Evolutionary conservation across 1,140 invertebrate species (phyloP).

Genomic region (Megalonaias nervosa): DNA sequence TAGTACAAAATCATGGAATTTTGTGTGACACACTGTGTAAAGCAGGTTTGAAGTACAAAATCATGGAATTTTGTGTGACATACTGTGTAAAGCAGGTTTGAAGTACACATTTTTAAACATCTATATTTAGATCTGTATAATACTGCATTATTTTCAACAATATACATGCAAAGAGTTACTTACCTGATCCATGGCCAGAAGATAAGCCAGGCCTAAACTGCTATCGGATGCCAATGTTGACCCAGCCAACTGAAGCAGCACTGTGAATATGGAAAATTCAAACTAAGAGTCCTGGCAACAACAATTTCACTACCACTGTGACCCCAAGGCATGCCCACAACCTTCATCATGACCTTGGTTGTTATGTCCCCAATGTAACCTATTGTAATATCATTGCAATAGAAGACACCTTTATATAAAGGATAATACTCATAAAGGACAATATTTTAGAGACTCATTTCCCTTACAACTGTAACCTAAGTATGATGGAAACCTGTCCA

Average conservation of each 20-base stretch:
- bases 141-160: not conserved
- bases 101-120: not conserved
- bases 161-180: not conserved
- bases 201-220: constrained; percentile 65
- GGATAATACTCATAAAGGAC: too few species aligned
- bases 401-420: too few species aligned
- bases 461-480: too few species aligned
- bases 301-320: not conserved
- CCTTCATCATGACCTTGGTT: not conserved
- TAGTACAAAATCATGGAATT: too few species aligned
- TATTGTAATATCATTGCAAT: not conserved
- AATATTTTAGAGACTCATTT: too few species aligned
- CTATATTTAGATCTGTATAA: not conserved
- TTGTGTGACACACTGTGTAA: too few species aligned
- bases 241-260: constrained; percentile 63
- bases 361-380: not conserved
- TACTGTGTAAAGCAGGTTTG: too few species aligned
- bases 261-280: constrained; percentile 52
- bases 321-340: not conserved
- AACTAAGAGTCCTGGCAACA: not conserved
- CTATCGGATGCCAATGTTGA: constrained; percentile 60
- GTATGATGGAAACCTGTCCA: too few species aligned
- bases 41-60: too few species aligned
- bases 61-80: too few species aligned
- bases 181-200: constrained; percentile 64